phyloP scores from a whole-genome alignment of 2,888 invertebrate genomes.

The Digitonthophagus gazella region DNA sequence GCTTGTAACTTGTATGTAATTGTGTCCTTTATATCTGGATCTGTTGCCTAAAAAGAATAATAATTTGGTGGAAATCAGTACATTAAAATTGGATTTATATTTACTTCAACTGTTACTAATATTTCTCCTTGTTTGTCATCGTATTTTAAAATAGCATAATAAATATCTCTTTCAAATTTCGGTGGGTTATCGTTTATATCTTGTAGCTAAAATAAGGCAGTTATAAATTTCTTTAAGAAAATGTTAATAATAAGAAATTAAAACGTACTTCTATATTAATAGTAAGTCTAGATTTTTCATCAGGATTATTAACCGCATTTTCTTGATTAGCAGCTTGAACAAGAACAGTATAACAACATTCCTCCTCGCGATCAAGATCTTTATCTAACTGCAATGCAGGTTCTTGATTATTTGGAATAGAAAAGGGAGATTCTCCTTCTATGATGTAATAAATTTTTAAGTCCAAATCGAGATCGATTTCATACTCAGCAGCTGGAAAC shows the following conservation, averaged over 20 bases:
- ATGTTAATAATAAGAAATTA: neutral
- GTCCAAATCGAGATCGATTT: conserved; percentile 12
- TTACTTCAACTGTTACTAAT: conserved; percentile 18
- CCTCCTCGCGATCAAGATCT: conserved; percentile 53
- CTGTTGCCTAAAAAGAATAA: conserved; percentile 34
- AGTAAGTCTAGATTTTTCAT: conserved; percentile 51
- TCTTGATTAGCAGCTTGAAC: conserved; percentile 55
- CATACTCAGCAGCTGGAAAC: conserved; percentile 27
- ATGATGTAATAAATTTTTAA: conserved; percentile 28
- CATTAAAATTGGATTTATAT: conserved; percentile 30
- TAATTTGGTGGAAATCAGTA: conserved; percentile 54
- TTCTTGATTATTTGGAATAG: conserved; percentile 19
- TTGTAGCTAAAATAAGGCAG: conserved; percentile 51
- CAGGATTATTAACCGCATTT: conserved; percentile 42
- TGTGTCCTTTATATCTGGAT: neutral
- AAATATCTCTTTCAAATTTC: conserved; percentile 53
- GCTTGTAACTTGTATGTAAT: neutral
- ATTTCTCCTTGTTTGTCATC: conserved; percentile 41
- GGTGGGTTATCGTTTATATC: conserved; percentile 62
- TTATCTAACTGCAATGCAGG: conserved; percentile 34
- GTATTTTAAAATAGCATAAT: conserved; percentile 34
- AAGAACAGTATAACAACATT: conserved; percentile 45
- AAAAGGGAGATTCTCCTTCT: conserved; percentile 7
- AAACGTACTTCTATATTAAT: conserved; percentile 53
- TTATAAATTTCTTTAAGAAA: neutral